phyloP scores from a whole-genome alignment of 2,797 vertebrate species.

The Enoplosus armatus region DNA sequence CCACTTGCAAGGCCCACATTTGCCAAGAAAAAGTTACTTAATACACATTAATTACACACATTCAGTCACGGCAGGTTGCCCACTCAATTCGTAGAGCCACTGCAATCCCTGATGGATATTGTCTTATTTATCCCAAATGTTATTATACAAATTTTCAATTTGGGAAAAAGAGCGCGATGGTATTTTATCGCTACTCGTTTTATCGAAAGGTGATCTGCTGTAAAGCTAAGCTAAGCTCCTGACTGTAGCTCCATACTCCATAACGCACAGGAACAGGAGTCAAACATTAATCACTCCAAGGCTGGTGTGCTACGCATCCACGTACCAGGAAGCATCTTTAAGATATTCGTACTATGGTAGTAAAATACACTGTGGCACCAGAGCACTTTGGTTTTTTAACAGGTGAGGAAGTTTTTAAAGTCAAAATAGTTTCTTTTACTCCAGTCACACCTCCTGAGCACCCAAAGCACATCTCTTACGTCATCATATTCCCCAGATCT shows the following conservation, averaged over 20 bases:
- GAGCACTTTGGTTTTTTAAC: background rate
- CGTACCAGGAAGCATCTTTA: background rate
- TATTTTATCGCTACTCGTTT: background rate
- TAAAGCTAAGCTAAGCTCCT: background rate
- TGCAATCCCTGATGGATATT: background rate
- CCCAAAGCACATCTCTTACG: slow-evolving; percentile 25
- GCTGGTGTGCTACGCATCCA: background rate
- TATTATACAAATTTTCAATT: background rate
- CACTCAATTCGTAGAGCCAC: background rate
- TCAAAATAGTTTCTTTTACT: slow-evolving; percentile 15
- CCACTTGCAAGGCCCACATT: background rate
- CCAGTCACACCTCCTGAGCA: slow-evolving; percentile 7
- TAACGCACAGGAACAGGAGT: background rate
- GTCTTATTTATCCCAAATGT: background rate
- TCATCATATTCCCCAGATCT: slow-evolving; percentile 53
- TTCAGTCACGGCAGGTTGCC: background rate
- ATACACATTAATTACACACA: background rate
- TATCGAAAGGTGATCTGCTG: background rate
- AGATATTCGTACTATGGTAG: background rate
- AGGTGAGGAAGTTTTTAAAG: slow-evolving; percentile 11
- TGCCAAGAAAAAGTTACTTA: background rate
- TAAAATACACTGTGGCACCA: background rate
- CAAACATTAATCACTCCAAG: background rate
- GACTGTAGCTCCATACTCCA: background rate
- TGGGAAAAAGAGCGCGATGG: background rate